Evolutionary conservation across 2,797 vertebrate species (phyloP).

Genomic region (Etheostoma perlongum): DNA sequence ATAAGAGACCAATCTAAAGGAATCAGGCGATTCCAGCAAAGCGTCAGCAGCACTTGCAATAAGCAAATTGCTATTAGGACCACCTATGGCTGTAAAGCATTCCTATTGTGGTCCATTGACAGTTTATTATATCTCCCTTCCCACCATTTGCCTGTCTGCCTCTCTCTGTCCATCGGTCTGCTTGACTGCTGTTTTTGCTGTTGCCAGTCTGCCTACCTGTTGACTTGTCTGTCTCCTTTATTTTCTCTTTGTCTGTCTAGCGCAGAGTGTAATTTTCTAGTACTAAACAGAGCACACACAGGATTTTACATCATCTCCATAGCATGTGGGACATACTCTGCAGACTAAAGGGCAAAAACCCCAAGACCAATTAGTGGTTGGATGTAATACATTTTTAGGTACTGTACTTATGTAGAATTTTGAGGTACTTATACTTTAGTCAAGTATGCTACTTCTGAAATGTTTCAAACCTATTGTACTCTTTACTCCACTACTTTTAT

Average conservation of each 20-base stretch:
- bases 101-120: slow-evolving; percentile 46
- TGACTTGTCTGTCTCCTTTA: background rate
- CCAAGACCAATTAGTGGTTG: background rate
- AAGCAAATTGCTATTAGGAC: slow-evolving; percentile 59
- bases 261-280: background rate
- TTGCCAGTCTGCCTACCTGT: background rate
- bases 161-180: background rate
- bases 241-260: background rate
- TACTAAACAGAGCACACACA: background rate
- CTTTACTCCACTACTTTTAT: background rate
- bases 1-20: slow-evolving; percentile 17
- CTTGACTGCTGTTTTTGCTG: background rate
- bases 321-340: background rate
- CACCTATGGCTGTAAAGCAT: slow-evolving; percentile 57
- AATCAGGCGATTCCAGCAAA: slow-evolving; percentile 42
- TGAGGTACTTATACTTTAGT: background rate
- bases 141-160: background rate
- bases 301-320: background rate
- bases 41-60: slow-evolving; percentile 37
- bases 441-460: background rate
- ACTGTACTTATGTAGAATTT: background rate
- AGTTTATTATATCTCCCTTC: slow-evolving; percentile 36
- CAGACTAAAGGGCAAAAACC: background rate
- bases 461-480: background rate
- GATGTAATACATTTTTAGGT: background rate